Base-by-base conservation (phyloP, 2,888 invertebrate species). In the Hydrotaea diabolus region DNA sequence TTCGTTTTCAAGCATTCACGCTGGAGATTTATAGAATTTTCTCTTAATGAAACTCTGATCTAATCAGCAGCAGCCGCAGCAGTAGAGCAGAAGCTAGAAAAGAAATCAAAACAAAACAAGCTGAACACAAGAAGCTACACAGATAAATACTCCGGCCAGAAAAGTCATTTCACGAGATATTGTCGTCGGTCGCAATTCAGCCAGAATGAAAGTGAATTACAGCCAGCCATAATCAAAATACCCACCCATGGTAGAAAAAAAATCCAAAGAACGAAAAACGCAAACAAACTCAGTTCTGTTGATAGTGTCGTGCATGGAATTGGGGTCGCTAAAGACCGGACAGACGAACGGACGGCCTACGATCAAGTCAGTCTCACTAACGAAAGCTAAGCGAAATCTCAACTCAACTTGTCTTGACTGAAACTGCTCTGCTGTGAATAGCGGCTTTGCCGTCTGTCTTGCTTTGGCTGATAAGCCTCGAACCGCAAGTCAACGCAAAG, bases 161-260 rank as follows among this genome's bases (percentile, higher is more conserved):
- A 31, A 17, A 53, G 5, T n/a, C 55, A 55, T 21, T 55, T 21
- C 55, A 4, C 55, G 19, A 19, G 55, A 21, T 55, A 55, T 39
- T 39, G 39, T 39, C 39, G 13, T 39, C 9, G 31, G 55, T 23
- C 55, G 21, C 9, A 21, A 21, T 11, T 21, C 55, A 21, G 55
- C 55, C 46, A 17, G 17, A 79, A 64, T 76, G 79, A 79, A 83
- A 83, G 79, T 76, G 79, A 83, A 83, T 59, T 69, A 79, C 75
- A 43, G 49, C 49, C 75, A 43, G 49, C 49, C 49, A 49, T 13
- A 49, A 49, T 49, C 49, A 3, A 49, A 49, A 55, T 55, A 7
- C 49, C 46, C 53, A 53, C 71, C 69, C 71, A 71, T 71, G 71
- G 71, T 31, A n/a, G n/a, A n/a, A 53, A 71, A 53, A 31, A 2